A percentile compares a stretch with the other conserved stretches of the same genome.
These are phyloP conservation scores for Pinctada fucata DNA, from an alignment of 2,888 invertebrate genomes.

Conservation along the genomic window DNA sequence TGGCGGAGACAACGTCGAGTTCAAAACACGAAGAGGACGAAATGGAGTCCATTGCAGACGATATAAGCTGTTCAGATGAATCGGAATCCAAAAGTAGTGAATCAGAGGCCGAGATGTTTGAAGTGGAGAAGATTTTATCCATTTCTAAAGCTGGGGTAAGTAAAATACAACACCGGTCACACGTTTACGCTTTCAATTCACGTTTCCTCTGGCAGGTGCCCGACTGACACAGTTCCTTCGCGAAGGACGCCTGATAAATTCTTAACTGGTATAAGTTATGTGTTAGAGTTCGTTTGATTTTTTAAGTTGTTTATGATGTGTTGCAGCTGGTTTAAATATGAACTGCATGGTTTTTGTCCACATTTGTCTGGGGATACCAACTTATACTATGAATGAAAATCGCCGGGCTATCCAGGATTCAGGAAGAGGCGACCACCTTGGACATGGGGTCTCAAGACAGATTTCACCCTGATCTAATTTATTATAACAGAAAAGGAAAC, in stretches of 20 bases:
- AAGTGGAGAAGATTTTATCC: conserved; percentile 64
- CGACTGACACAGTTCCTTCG: conserved; percentile 13
- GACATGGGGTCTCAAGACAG: too few species aligned
- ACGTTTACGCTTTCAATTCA: background rate
- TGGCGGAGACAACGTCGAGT: conserved; percentile 36
- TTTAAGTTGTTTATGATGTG: too few species aligned
- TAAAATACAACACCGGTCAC: conserved; percentile 23
- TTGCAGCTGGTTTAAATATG: too few species aligned
- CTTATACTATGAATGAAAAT: too few species aligned
- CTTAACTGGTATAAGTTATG: too few species aligned
- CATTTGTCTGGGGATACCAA: too few species aligned
- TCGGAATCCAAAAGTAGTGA: background rate
- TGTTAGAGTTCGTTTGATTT: too few species aligned
- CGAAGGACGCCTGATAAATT: background rate
- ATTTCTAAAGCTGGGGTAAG: conserved; percentile 62
- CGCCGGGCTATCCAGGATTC: too few species aligned
- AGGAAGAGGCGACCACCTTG: too few species aligned
- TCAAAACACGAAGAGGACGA: conserved; percentile 11
- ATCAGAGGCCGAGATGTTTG: conserved; percentile 56
- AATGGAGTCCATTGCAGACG: conserved; percentile 21
- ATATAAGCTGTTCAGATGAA: conserved; percentile 6
- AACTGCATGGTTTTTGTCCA: too few species aligned
- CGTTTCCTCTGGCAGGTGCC: conserved; percentile 29
- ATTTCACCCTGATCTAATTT: too few species aligned
- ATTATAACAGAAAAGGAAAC: too few species aligned